Conservation (phyloP, 2,888 invertebrate genomes). For the Tenodera sinensis region DNA sequence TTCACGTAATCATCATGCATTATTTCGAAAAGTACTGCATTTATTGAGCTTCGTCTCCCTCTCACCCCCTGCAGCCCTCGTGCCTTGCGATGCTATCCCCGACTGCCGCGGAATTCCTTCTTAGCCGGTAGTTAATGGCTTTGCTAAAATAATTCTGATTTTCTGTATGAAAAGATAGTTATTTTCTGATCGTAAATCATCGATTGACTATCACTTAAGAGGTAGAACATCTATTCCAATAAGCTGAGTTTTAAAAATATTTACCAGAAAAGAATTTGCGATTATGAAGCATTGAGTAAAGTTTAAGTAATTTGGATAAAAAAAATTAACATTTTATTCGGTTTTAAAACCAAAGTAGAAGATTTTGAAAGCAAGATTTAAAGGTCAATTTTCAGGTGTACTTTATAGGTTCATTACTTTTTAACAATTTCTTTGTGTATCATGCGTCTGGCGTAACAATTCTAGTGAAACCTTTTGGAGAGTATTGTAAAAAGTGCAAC, state of each 20-base stretch:
- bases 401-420: too few relatives aligned
- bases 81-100: conserved; percentile 9
- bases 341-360: too few relatives aligned
- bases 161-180: not conserved
- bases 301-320: too few relatives aligned
- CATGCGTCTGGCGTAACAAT: too few relatives aligned
- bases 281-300: too few relatives aligned
- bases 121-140: not conserved
- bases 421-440: too few relatives aligned
- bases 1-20: not conserved
- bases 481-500: too few relatives aligned
- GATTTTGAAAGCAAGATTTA: too few relatives aligned
- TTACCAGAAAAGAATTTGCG: too few relatives aligned
- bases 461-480: too few relatives aligned
- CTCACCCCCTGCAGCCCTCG: not conserved
- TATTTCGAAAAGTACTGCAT: not conserved
- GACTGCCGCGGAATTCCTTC: not conserved
- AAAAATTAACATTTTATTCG: too few relatives aligned
- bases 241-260: not conserved
- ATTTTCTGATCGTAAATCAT: not conserved
- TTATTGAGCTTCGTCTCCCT: not conserved
- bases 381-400: too few relatives aligned
- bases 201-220: not conserved
- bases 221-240: not conserved
- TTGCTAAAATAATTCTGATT: not conserved